These are phyloP conservation scores for Borostomias antarcticus DNA, from an alignment of 2,797 vertebrate species.

Conservation along the genomic window DNA sequence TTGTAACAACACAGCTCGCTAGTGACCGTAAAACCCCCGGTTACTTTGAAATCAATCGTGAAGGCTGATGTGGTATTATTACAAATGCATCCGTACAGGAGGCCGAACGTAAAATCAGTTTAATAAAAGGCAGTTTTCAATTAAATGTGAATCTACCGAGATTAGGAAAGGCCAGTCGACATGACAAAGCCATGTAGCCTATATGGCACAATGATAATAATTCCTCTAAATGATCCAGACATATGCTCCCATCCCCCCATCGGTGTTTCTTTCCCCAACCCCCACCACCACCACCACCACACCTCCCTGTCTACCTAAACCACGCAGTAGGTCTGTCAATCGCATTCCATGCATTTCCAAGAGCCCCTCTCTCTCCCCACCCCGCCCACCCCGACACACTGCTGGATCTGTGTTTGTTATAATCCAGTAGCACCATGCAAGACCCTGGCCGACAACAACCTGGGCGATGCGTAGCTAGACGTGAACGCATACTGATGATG, in stretches of 20 bases:
- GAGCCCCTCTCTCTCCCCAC: conserved; percentile 61
- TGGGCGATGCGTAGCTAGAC: too few relatives aligned
- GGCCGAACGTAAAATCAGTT: too few relatives aligned
- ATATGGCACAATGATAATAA: conserved; percentile 39
- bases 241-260: conserved; percentile 53
- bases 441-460: conserved; percentile 68
- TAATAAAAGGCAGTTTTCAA: too few relatives aligned
- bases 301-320: conserved; percentile 68
- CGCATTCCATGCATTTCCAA: conserved; percentile 71
- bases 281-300: conserved; percentile 47
- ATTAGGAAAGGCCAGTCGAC: neutral
- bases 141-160: neutral
- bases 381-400: conserved; percentile 71
- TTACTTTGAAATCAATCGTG: too few relatives aligned
- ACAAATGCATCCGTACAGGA: too few relatives aligned
- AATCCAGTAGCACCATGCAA: conserved; percentile 72
- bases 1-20: neutral
- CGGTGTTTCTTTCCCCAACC: conserved; percentile 49
- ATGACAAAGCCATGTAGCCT: neutral
- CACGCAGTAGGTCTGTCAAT: conserved; percentile 77
- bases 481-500: too few relatives aligned
- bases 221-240: conserved; percentile 73
- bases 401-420: conserved; percentile 68
- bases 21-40: too few relatives aligned
- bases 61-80: too few relatives aligned